Evolutionary conservation across 2,888 invertebrate species (phyloP).

Genomic region (Stenoptilia bipunctidactyla): DNA sequence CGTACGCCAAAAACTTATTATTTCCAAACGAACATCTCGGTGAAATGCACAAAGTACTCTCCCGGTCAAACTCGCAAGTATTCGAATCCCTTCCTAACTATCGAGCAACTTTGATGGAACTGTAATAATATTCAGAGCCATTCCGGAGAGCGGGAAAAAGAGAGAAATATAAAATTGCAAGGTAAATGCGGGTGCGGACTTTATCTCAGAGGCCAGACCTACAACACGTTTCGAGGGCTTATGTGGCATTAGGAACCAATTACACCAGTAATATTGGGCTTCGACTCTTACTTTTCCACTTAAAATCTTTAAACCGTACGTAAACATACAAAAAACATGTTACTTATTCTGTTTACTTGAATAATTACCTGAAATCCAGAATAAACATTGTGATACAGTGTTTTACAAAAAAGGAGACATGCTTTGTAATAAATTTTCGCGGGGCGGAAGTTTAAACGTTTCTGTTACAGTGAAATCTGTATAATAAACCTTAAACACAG

Average conservation of each 20-base stretch:
- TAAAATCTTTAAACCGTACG: neutral
- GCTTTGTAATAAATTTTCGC: too few species aligned
- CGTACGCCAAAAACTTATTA: too few species aligned
- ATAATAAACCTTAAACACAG: too few species aligned
- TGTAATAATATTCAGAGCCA: slow-evolving; percentile 1
- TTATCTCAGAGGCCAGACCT: slow-evolving; percentile 64
- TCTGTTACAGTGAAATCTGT: too few species aligned
- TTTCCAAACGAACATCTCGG: too few species aligned
- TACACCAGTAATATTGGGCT: slow-evolving; percentile 51
- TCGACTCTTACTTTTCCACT: slow-evolving; percentile 22
- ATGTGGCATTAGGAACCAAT: slow-evolving; percentile 71
- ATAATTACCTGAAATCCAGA: too few species aligned
- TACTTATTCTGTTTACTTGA: neutral
- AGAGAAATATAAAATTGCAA: slow-evolving; percentile 24
- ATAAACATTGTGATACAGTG: too few species aligned
- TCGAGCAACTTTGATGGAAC: slow-evolving; percentile 2
- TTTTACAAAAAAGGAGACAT: too few species aligned
- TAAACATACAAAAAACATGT: neutral
- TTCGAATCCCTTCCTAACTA: neutral
- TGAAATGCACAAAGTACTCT: too few species aligned
- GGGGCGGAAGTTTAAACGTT: too few species aligned
- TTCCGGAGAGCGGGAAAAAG: slow-evolving; percentile 4
- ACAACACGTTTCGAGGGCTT: slow-evolving; percentile 70
- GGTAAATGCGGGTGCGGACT: slow-evolving; percentile 36
- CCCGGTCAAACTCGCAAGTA: too few species aligned